These are phyloP conservation scores for Listronotus oregonensis DNA, from an alignment of 1,140 invertebrate genomes.

Conservation along the genomic window DNA sequence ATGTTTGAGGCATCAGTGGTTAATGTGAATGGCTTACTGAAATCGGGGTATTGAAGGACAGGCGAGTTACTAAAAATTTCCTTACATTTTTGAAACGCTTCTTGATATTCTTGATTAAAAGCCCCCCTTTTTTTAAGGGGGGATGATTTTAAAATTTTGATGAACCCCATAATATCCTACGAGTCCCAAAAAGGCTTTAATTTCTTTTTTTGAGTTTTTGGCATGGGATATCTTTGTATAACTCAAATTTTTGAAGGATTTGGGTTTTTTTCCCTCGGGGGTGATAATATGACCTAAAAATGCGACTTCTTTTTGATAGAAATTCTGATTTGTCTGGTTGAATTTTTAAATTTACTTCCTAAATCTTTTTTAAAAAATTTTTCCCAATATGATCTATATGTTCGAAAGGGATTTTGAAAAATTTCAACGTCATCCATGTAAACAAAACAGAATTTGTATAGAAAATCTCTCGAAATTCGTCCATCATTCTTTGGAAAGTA, in stretches of 20 bases:
- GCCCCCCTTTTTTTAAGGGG: conserved; percentile 23
- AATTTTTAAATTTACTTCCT: conserved; percentile 43
- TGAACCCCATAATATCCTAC: conserved; percentile 40
- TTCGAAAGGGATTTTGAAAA: conserved; percentile 36
- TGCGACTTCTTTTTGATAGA: conserved; percentile 25
- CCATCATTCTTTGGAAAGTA: conserved; percentile 58
- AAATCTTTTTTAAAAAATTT: conserved; percentile 39
- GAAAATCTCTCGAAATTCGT: conserved; percentile 46
- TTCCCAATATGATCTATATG: conserved; percentile 39
- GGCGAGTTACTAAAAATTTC: no score
- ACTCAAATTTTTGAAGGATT: conserved; percentile 24
- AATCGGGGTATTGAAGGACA: no score
- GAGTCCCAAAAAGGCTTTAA: conserved; percentile 38
- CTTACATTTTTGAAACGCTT: conserved; percentile 48
- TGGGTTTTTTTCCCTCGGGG: conserved; percentile 24
- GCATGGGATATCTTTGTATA: conserved; percentile 22
- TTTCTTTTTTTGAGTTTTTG: conserved; percentile 21
- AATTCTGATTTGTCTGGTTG: conserved; percentile 26
- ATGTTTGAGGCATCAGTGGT: conserved; percentile 53
- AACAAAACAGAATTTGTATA: conserved; percentile 39
- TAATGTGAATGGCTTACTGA: no score
- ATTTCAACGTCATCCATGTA: conserved; percentile 53
- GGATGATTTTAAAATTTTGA: conserved; percentile 20
- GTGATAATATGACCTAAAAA: conserved; percentile 24
- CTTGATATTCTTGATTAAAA: conserved; percentile 2